These are phyloP conservation scores for Pangasianodon gigas DNA, from an alignment of 2,113 vertebrate genomes.

Conservation along the genomic window DNA sequence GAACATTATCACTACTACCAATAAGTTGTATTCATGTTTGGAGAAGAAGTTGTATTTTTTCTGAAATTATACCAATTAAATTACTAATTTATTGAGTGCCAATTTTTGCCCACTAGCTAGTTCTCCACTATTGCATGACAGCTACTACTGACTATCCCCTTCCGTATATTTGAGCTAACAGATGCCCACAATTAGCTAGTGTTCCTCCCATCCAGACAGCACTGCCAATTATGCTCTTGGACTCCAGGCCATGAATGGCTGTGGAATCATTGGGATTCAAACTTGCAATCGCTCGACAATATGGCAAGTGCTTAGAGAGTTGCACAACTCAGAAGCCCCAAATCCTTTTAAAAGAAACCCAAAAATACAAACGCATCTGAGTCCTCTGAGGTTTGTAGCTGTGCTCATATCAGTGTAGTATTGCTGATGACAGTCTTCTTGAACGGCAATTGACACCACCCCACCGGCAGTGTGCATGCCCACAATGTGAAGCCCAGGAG, in stretches of 20 bases:
- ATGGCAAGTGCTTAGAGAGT: slow-evolving; percentile 2
- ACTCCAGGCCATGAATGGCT: slow-evolving; percentile 2
- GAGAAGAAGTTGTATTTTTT: not conserved
- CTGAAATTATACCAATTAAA: not conserved
- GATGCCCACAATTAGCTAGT: slow-evolving; percentile 18
- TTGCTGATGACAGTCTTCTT: not conserved
- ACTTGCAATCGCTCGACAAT: not conserved
- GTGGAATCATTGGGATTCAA: not conserved
- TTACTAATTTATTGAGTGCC: not conserved
- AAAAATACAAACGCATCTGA: not conserved
- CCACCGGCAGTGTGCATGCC: not conserved
- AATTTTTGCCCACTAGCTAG: slow-evolving; percentile 11
- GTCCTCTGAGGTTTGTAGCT: not conserved
- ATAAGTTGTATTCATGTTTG: not conserved
- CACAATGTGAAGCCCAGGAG: not conserved
- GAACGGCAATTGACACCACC: not conserved
- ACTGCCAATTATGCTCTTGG: slow-evolving; percentile 18
- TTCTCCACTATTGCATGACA: not conserved
- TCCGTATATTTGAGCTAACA: not conserved
- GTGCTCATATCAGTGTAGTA: not conserved
- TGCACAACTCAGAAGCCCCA: not conserved
- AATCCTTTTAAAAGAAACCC: not conserved
- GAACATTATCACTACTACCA: not conserved
- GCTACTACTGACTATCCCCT: not conserved
- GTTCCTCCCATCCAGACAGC: not conserved